Evolutionary conservation across 1,140 invertebrate species (phyloP), one percentile per base, ranked within the genome.

Genomic region (Mylabris phalerata): DNA sequence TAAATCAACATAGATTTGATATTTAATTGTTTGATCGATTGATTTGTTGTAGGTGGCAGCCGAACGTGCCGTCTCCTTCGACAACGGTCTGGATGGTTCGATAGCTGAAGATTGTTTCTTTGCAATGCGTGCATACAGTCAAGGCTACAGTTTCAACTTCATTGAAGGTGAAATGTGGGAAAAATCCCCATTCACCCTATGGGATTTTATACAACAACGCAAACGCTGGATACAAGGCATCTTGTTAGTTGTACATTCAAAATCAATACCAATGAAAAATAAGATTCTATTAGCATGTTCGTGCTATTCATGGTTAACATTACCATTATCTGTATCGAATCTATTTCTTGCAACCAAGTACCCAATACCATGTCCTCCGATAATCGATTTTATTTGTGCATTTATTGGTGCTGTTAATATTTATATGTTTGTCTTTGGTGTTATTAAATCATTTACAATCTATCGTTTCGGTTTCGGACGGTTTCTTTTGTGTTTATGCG

Each of bases 61-160:
- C 1, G 95, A 98, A 75, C 84, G 85, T 67, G 81, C 85, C 59
- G 92, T 98, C 1, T 92, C 93, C 0, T 98, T 95, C 77, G 93
- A 98, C 75, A 95, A 97, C 75, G 95, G 95, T 5, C 78, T 90
- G 46, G 93, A 97, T 75, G 94, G 94, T 27, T 96, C 93, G 0
- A 90, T 98, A n/a, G 95, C 95, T 25, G 95, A 98, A 75, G 95
- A 98, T 74, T 97, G 93, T 71, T 98, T 87, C 72, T 98, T 98
- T 78, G 93, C 91, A 0, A 95, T 98, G 90, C 86, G 89, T 58
- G 95, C 95, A 0, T 92, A 87, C 69, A 82, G 82, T 52, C 80
- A 90, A 72, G 91, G 91, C 7, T 93, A 89, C 69, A 82, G 86
- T 1, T 96, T 96, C 71, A 92, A 93, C 69, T 96, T 95, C 74